Evolutionary conservation across 2,113 vertebrate species (phyloP).

Genomic region (Lasiurus cinereus): DNA sequence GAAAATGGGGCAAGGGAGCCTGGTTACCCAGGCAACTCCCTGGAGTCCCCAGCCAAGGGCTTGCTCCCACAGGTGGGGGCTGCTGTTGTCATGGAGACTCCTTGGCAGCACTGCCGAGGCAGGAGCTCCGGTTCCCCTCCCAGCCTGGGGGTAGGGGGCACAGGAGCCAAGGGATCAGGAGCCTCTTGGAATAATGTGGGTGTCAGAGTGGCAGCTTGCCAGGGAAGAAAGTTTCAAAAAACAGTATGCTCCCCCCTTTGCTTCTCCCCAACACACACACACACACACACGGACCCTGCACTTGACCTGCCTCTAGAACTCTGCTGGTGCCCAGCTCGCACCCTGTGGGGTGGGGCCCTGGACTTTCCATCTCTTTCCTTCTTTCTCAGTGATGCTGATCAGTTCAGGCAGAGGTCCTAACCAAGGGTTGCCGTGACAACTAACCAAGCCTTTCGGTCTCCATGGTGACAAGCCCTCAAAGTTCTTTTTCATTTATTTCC

Average conservation of each 20-base stretch:
- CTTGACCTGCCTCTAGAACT: not conserved
- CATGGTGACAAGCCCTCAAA: constrained; percentile 69
- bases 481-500: constrained; percentile 79
- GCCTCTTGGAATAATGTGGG: constrained; percentile 2
- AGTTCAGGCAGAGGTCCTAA: constrained; percentile 50
- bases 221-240: constrained; percentile 63
- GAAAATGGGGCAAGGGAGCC: constrained; percentile 77
- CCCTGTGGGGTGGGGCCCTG: not conserved
- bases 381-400: constrained; percentile 1
- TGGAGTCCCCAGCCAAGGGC: constrained; percentile 65
- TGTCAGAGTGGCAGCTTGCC: not conserved
- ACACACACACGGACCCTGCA: not conserved
- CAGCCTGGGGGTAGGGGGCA: not conserved
- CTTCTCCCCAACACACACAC: no score
- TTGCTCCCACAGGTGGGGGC: constrained; percentile 61
- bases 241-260: not conserved
- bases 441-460: constrained; percentile 76
- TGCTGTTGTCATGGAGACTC: constrained; percentile 80
- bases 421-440: constrained; percentile 70
- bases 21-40: constrained; percentile 82
- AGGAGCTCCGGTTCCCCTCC: not conserved
- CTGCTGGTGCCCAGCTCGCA: not conserved
- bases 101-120: not conserved
- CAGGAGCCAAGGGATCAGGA: not conserved
- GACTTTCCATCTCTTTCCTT: constrained; percentile 1